Evolutionary conservation across 2,888 invertebrate species (phyloP).

Genomic region (Dilophus febrilis): DNA sequence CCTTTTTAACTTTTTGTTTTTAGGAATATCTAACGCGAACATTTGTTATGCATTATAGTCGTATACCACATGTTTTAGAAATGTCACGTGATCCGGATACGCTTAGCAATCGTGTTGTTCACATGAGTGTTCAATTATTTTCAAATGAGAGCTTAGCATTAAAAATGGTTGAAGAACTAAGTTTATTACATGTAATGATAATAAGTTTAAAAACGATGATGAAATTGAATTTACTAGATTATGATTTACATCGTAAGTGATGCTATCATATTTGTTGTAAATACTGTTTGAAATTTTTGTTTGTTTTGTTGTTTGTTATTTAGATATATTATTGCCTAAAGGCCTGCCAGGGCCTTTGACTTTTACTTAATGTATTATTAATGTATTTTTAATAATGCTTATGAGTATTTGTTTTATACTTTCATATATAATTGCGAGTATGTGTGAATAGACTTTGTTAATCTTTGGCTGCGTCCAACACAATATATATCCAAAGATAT

Average conservation of each 20-base stretch:
- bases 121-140: constrained; percentile 93
- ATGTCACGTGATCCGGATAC: constrained; percentile 75
- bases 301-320: too few species aligned
- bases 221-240: constrained; percentile 74
- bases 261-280: too few species aligned
- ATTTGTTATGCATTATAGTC: constrained; percentile 90
- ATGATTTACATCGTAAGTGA: constrained; percentile 58
- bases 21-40: constrained; percentile 82
- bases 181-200: constrained; percentile 84
- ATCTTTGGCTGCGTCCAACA: too few species aligned
- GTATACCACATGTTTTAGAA: constrained; percentile 82
- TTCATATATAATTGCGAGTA: too few species aligned
- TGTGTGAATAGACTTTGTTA: too few species aligned
- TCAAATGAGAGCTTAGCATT: constrained; percentile 83
- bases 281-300: too few species aligned
- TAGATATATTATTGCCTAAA: too few species aligned
- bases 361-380: too few species aligned
- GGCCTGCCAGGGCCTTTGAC: too few species aligned
- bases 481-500: too few species aligned
- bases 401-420: too few species aligned
- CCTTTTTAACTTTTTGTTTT: constrained; percentile 12
- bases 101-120: constrained; percentile 87
- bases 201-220: constrained; percentile 84
- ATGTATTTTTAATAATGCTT: too few species aligned
- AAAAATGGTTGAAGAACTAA: constrained; percentile 78